These are phyloP conservation scores for Galerucella nymphaeae DNA, from an alignment of 2,888 invertebrate species.

Conservation along the genomic window DNA sequence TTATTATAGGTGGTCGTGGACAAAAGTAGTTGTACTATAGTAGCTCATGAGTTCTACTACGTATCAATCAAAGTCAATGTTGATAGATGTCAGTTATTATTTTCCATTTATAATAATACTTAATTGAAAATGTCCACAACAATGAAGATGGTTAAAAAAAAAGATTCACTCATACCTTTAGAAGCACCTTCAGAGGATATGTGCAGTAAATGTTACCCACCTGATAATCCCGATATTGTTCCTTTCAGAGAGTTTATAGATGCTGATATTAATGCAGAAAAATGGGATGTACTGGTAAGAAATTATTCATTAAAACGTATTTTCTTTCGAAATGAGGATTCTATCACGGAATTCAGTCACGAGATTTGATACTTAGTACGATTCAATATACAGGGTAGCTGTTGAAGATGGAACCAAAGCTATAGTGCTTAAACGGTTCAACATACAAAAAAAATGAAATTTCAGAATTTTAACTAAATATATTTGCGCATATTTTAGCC, in stretches of 20 bases:
- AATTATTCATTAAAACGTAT: background rate
- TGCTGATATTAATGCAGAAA: slow-evolving; percentile 56
- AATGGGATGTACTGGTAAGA: slow-evolving; percentile 53
- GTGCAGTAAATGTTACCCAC: slow-evolving; percentile 10
- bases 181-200: slow-evolving; percentile 1
- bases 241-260: slow-evolving; percentile 60
- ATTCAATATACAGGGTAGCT: too few species aligned
- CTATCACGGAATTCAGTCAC: too few species aligned
- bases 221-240: slow-evolving; percentile 31
- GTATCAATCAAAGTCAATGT: too few species aligned
- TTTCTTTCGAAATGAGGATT: background rate
- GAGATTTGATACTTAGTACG: too few species aligned
- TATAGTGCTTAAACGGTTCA: too few species aligned
- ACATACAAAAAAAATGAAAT: too few species aligned
- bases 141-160: background rate
- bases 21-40: too few species aligned
- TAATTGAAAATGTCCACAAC: background rate
- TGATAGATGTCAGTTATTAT: background rate
- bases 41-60: too few species aligned
- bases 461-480: too few species aligned
- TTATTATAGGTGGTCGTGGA: too few species aligned
- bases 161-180: background rate
- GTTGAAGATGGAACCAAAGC: too few species aligned
- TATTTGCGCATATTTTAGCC: too few species aligned
- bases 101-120: background rate